Evolutionary conservation across 2,888 invertebrate genomes (phyloP).

Genomic region (Mythimna impura): DNA sequence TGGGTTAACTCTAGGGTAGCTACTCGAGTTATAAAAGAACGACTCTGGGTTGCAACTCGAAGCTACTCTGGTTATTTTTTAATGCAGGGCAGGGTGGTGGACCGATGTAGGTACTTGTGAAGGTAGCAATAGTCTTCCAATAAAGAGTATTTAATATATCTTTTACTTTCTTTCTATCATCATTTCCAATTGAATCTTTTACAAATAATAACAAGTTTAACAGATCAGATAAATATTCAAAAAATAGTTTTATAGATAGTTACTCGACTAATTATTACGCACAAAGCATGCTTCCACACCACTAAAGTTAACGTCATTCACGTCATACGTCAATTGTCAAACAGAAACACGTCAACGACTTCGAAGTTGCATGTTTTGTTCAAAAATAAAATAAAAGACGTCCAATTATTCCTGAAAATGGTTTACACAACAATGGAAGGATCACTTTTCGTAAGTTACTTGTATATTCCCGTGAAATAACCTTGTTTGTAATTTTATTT

Average conservation of each 20-base stretch:
- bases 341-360: constrained; percentile 65
- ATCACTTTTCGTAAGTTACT: constrained; percentile 82
- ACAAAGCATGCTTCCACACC: background rate
- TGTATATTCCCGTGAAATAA: background rate
- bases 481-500: background rate
- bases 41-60: too few relatives aligned
- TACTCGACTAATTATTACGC: constrained; percentile 1
- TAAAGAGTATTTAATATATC: too few relatives aligned
- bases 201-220: too few relatives aligned
- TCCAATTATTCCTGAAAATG: constrained; percentile 71
- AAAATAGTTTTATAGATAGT: background rate
- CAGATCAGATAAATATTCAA: background rate
- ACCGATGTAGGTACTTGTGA: too few relatives aligned
- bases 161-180: too few relatives aligned
- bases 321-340: constrained; percentile 51
- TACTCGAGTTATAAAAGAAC: too few relatives aligned
- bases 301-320: constrained; percentile 27
- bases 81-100: too few relatives aligned
- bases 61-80: too few relatives aligned
- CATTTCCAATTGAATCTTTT: too few relatives aligned
- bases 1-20: too few relatives aligned
- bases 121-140: too few relatives aligned
- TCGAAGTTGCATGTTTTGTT: constrained; percentile 45
- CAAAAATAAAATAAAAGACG: constrained; percentile 11
- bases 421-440: constrained; percentile 85